Base-by-base conservation (phyloP, 2,113 vertebrate genomes). In the Helogale parvula region DNA sequence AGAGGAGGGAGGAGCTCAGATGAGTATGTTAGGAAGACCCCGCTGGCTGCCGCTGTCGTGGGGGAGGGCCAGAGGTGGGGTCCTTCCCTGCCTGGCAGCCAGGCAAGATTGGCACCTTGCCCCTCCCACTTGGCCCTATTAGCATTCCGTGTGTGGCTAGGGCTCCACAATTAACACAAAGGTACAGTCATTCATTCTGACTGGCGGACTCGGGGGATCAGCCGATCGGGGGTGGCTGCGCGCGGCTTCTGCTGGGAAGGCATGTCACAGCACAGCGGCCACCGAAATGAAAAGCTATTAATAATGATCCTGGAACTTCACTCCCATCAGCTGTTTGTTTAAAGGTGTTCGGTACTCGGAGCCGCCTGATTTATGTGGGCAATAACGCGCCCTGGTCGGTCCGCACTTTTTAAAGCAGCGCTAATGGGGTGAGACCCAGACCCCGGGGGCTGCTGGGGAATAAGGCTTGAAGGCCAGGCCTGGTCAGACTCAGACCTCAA, bases 311-410 rank as follows among this genome's bases (percentile, higher is more conserved):
- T 92, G 96, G 98, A 98, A 98, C 98, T 99, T 98, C 99, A 98
- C 98, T 99, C 98, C 98, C 98, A 99, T 99, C 99, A 99, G 99
- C 98, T 99, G 99, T 99, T 99, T 99, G 98, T 99, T 99, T 99
- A 99, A 99, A 99, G 99, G 99, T 99, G 98, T 98, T 98, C 99
- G 81, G 95, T 98, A 98, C 98, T 99, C 96, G 96, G 98, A 99
- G 98, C 98, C 80, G 97, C 96, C 99, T 99, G 99, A 99, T 99
- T 99, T 99, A 99, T 99, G 98, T 99, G 98, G 98, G 98, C 98
- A 99, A 98, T 99, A 99, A 98, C 68, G 97, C 91, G 91, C 98
- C 84, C 97, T 19, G 97, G 98, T 97, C 98, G 96, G 98, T 98
- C 98, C 93, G 97, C 98, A 98, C 99, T 99, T 99, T 98, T 98